These are phyloP conservation scores for Phania funesta DNA, from an alignment of 2,888 invertebrate species.

Conservation along the genomic window DNA sequence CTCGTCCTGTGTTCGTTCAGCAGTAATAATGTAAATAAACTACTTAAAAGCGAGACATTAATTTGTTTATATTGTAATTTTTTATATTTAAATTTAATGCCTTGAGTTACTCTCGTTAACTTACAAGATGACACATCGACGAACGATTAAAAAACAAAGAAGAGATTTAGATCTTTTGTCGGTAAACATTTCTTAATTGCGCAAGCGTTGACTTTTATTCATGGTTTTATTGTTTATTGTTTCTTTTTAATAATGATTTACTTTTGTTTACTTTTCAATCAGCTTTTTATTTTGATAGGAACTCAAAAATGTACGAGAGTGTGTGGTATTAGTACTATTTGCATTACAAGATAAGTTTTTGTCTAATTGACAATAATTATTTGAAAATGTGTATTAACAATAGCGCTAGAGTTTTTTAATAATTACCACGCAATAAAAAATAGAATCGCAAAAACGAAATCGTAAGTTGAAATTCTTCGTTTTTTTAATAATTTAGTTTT, in stretches of 20 bases:
- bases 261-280: conserved; percentile 30
- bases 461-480: too few relatives aligned
- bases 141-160: conserved; percentile 21
- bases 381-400: too few relatives aligned
- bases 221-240: conserved; percentile 4
- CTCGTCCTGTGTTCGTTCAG: not conserved
- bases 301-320: conserved; percentile 18
- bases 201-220: conserved; percentile 37
- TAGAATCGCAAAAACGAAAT: too few relatives aligned
- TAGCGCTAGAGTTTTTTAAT: too few relatives aligned
- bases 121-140: conserved; percentile 21
- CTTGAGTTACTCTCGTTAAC: not conserved
- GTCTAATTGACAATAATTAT: not conserved
- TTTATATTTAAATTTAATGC: not conserved
- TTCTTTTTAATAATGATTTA: conserved; percentile 3
- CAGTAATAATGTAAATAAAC: conserved; percentile 42
- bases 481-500: too few relatives aligned
- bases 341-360: not conserved
- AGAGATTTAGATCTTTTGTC: conserved; percentile 39
- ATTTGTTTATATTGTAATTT: conserved; percentile 34
- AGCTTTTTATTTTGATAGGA: conserved; percentile 47
- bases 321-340: not conserved
- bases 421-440: too few relatives aligned
- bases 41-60: conserved; percentile 46
- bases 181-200: not conserved